Evolutionary conservation across 30 jellyfish, hydroid and myxozoan species (phyloP).

Genomic region (Hydra vulgaris): DNA sequence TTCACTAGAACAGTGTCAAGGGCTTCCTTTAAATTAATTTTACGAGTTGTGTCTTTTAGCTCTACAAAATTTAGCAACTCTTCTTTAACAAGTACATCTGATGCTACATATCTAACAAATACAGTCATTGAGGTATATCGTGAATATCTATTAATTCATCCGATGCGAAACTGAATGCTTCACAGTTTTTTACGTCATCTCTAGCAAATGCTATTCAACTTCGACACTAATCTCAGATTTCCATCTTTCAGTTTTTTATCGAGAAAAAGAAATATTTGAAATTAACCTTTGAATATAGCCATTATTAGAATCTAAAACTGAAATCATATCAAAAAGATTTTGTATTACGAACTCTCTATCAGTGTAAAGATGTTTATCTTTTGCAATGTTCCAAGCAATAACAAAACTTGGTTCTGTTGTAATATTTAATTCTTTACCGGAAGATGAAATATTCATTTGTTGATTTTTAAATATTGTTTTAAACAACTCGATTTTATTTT

Average conservation of each 20-base stretch:
- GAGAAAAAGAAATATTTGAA: not conserved
- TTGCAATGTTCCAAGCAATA: not conserved
- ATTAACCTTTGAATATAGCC: not conserved
- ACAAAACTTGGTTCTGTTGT: not conserved
- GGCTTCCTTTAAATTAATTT: not conserved
- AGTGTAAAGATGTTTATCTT: not conserved
- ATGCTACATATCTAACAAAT: not conserved
- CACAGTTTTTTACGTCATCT: not conserved
- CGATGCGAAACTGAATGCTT: not conserved
- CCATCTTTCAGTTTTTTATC: not conserved
- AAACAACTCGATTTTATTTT: too few species aligned
- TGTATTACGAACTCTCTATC: not conserved
- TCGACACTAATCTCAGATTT: not conserved
- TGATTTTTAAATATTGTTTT: not conserved
- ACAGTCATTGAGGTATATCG: not conserved
- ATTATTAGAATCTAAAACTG: not conserved
- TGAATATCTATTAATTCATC: not conserved
- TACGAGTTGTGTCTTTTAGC: not conserved
- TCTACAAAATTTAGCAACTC: not conserved
- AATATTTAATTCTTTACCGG: not conserved
- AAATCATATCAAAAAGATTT: too few species aligned
- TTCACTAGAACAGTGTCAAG: not conserved
- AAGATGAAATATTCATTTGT: not conserved
- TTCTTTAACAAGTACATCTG: not conserved
- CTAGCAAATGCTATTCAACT: not conserved